Evolutionary conservation across 2,113 vertebrate species (phyloP).

Genomic region (Platichthys stellatus): DNA sequence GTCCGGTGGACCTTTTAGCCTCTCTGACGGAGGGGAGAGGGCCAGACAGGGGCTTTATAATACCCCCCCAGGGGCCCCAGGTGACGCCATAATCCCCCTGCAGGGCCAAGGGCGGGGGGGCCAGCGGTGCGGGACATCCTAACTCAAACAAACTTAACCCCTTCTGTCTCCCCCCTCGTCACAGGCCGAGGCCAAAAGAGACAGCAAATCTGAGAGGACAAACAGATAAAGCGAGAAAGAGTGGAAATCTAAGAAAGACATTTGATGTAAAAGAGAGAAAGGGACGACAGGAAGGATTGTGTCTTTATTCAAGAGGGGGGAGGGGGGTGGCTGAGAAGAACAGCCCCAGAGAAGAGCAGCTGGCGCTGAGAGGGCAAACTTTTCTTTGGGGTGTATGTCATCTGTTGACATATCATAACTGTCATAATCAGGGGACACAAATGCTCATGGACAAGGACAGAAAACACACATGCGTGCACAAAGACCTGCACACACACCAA

Average conservation of each 20-base stretch:
- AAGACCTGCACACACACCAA: constrained; percentile 20
- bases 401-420: constrained; percentile 63
- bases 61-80: constrained; percentile 72
- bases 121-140: constrained; percentile 55
- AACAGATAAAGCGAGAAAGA: constrained; percentile 14
- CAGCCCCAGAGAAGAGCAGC: constrained; percentile 6
- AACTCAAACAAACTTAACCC: constrained; percentile 79
- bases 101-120: constrained; percentile 62
- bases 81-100: constrained; percentile 82
- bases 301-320: not conserved
- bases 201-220: constrained; percentile 6
- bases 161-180: constrained; percentile 21
- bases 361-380: constrained; percentile 8
- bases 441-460: constrained; percentile 56
- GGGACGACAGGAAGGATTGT: not conserved
- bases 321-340: not conserved
- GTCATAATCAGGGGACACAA: constrained; percentile 49
- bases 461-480: constrained; percentile 32
- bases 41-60: constrained; percentile 83
- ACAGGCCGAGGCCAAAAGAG: constrained; percentile 34
- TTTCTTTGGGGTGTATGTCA: constrained; percentile 52
- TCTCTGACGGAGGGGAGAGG: constrained; percentile 81
- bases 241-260: constrained; percentile 2
- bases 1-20: constrained; percentile 80
- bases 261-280: not conserved